Percentiles rank a stretch among this genome's conserved stretches.
Evolutionary conservation across 2,797 vertebrate species (phyloP).

Genomic region (Pachyuromys duprasi): DNA sequence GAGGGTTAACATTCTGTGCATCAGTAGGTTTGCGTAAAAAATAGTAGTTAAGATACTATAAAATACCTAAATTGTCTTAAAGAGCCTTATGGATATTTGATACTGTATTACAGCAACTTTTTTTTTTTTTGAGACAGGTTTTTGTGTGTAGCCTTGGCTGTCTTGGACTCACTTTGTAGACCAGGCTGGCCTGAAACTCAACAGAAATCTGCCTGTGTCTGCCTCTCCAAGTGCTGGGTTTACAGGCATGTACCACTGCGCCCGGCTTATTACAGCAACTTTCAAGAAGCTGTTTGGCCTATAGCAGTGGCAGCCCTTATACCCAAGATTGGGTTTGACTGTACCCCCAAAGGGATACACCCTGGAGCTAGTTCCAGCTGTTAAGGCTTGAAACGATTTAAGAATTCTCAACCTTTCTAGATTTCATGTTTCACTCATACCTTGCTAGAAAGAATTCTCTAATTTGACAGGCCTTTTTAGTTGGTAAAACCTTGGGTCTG

Average conservation of each 20-base stretch:
- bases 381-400: conserved; percentile 83
- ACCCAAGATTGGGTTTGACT: conserved; percentile 67
- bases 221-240: too few relatives aligned
- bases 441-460: not conserved
- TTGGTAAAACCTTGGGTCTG: not conserved
- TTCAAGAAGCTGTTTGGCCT: conserved; percentile 80
- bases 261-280: conserved; percentile 77
- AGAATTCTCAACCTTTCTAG: conserved; percentile 70
- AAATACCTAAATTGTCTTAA: conserved; percentile 88
- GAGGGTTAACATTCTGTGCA: conserved; percentile 84
- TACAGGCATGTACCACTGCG: too few relatives aligned
- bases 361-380: conserved; percentile 59
- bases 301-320: conserved; percentile 73
- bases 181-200: too few relatives aligned
- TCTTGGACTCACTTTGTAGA: too few relatives aligned
- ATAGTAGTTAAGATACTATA: conserved; percentile 87
- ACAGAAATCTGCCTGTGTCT: too few relatives aligned
- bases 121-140: too few relatives aligned
- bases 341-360: conserved; percentile 75
- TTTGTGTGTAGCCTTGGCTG: too few relatives aligned
- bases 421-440: not conserved
- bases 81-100: conserved; percentile 81
- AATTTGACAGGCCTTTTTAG: conserved; percentile 9
- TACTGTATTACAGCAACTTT: conserved; percentile 85
- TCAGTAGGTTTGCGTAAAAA: conserved; percentile 88